Evolutionary conservation across 2,113 vertebrate species (phyloP).

Genomic region (Madoqua kirkii): DNA sequence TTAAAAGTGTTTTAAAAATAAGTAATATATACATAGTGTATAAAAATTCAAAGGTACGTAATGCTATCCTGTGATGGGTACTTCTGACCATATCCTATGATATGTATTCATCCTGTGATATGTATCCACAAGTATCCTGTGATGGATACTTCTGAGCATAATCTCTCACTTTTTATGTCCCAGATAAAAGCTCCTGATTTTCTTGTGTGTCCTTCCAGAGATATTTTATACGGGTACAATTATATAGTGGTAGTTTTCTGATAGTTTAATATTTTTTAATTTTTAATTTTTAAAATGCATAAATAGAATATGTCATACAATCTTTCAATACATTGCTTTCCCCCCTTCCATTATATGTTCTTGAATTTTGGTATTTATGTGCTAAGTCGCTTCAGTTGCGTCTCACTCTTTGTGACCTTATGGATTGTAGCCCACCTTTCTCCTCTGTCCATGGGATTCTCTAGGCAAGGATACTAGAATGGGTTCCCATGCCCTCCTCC

Average conservation of each 20-base stretch:
- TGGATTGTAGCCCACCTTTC: not conserved
- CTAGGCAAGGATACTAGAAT: not conserved
- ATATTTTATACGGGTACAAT: not conserved
- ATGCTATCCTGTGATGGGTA: not conserved
- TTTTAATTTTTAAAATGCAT: not conserved
- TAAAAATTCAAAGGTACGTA: not conserved
- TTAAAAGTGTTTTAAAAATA: conserved; percentile 3
- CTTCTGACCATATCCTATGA: not conserved
- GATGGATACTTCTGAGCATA: not conserved
- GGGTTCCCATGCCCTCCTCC: not conserved
- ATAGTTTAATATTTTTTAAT: not conserved
- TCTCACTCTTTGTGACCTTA: not conserved
- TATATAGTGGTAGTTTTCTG: not conserved
- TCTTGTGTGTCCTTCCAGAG: not conserved
- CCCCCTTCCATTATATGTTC: not conserved
- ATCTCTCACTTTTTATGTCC: not conserved
- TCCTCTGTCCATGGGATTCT: not conserved
- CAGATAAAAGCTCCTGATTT: not conserved
- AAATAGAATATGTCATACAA: not conserved
- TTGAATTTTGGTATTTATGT: conserved; percentile 22
- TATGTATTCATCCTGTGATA: no score
- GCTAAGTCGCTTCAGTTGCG: not conserved
- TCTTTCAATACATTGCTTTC: not conserved
- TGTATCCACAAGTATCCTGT: no score
- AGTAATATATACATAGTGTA: not conserved